A percentile compares a stretch with the other conserved stretches of the same genome.
These are phyloP conservation scores for Laspeyria flexula DNA, from an alignment of 2,888 invertebrate genomes.

Conservation along the genomic window DNA sequence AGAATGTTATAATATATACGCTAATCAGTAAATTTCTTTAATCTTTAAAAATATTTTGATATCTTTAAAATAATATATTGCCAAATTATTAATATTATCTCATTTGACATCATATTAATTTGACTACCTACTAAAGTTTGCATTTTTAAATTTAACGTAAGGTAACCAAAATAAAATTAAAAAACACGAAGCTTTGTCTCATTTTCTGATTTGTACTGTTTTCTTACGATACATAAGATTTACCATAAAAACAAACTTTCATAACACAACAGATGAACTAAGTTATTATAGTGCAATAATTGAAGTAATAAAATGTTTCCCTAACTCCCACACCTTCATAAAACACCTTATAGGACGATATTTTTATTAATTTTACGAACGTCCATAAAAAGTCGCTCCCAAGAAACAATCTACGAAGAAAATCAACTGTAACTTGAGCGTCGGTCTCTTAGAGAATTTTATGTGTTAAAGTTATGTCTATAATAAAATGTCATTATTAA, in stretches of 20 bases:
- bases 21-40: no score
- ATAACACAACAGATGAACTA: neutral
- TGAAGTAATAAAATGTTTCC: neutral
- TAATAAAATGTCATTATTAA: conserved; percentile 39
- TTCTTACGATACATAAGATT: no score
- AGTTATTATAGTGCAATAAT: neutral
- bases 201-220: no score
- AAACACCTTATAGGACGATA: conserved; percentile 4
- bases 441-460: conserved; percentile 7
- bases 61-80: no score
- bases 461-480: conserved; percentile 13
- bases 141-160: no score
- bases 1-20: no score
- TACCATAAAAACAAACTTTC: neutral
- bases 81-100: no score
- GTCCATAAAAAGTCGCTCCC: conserved; percentile 8
- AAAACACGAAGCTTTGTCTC: no score
- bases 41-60: no score
- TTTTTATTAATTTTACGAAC: conserved; percentile 9
- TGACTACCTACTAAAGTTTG: no score
- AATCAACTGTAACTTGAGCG: conserved; percentile 2
- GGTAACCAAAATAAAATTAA: no score
- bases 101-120: no score
- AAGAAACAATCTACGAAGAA: conserved; percentile 5
- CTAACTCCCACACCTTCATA: neutral